Base-by-base conservation (phyloP, 1,140 invertebrate species). In the Drosophila ercepeae region DNA sequence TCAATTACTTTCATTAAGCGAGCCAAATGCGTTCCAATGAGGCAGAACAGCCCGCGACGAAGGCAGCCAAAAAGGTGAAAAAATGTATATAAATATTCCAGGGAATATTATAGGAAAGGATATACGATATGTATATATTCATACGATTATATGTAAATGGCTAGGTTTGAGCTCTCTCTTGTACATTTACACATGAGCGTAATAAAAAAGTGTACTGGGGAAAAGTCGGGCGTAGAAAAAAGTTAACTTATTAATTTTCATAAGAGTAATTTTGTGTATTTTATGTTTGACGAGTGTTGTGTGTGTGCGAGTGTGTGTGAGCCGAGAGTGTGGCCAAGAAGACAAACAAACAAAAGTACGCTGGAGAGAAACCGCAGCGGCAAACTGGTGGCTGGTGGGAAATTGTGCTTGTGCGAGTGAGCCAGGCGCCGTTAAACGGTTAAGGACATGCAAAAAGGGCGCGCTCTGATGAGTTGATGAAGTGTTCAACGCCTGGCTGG, bases 241-340 rank as follows among this genome's bases (percentile, higher is more conserved):
- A 89, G 75, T 89, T 79, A 70, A 89, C 83, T 89, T 89, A 89
- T 89, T 89, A 89, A 89, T 89, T 89, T 89, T 89, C 84, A 89
- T 89, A 89, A 89, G 75, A 89, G 83, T 89, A 89, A 89, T 89
- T 89, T 79, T 89, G 86, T 89, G 83, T 89, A 74, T 77, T 84
- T 81, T 76, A 79, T 77, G 72, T 77, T 67, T 75, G 74, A 32
- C 50, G 60, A 49, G 57, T 73, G 81, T 34, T 7, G 53, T 39
- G 54, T 21, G 41, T 16, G 49, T 25, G 44, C 34, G 53, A 29
- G 60, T n/a, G 4, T 39, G 25, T 3, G 13, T 34, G 18, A 3
- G 61, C 21, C 18, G 29, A 19, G 51, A 41, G 54, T 55, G 25
- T 27, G 23, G 53, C 65, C 48, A 79, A 74, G 69, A 79, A 74